phyloP scores from a whole-genome alignment of 2,113 vertebrate species.

The Brachypodius melanocephalos region DNA sequence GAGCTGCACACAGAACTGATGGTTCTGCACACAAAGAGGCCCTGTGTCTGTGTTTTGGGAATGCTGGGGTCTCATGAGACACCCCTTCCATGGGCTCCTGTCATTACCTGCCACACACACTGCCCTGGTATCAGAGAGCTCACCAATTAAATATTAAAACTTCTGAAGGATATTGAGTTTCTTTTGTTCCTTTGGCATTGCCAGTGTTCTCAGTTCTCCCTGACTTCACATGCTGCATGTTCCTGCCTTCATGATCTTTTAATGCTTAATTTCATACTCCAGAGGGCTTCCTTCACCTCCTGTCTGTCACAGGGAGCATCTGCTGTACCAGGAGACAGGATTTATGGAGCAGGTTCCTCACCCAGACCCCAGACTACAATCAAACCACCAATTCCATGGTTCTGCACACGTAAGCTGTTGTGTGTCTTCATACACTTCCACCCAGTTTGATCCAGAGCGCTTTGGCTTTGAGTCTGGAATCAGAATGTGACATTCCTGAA shows the following conservation, averaged over 20 bases:
- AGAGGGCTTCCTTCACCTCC: background rate
- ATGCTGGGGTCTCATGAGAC: background rate
- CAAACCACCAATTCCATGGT: background rate
- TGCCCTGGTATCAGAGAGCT: background rate
- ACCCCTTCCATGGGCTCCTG: fast-evolving
- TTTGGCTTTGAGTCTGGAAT: background rate
- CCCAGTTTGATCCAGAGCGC: background rate
- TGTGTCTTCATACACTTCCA: background rate
- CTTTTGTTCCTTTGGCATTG: constrained; percentile 38
- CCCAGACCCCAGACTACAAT: background rate
- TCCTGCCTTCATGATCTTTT: constrained; percentile 25
- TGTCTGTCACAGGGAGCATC: background rate
- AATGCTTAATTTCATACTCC: constrained; percentile 19
- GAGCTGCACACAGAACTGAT: background rate
- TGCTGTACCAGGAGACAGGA: background rate
- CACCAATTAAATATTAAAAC: constrained; percentile 37
- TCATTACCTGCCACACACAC: background rate
- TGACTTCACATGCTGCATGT: background rate
- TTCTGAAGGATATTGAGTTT: constrained; percentile 15
- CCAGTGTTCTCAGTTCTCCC: background rate
- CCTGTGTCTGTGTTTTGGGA: background rate
- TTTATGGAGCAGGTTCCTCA: background rate
- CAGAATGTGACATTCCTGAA: background rate
- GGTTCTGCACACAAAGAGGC: background rate
- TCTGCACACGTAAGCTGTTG: fast-evolving